These are phyloP conservation scores for Acronicta aceris DNA, from an alignment of 2,888 invertebrate genomes.

Conservation along the genomic window DNA sequence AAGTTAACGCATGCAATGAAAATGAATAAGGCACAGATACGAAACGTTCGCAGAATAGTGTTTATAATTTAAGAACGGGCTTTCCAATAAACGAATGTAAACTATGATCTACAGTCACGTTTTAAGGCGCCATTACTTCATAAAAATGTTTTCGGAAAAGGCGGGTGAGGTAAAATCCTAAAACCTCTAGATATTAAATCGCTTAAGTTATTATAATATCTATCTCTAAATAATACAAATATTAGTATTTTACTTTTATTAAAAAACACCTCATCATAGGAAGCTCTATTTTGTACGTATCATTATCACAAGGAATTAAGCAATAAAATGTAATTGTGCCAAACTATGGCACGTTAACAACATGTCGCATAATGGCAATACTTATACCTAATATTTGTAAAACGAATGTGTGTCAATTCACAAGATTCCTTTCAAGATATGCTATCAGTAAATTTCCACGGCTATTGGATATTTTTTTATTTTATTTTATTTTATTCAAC, in stretches of 20 bases:
- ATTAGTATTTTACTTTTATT: neutral
- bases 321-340: neutral
- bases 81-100: constrained; percentile 37
- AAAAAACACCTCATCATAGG: neutral
- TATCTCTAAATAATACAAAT: neutral
- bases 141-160: constrained; percentile 31
- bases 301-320: neutral
- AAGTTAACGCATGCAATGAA: neutral
- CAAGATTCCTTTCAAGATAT: constrained; percentile 23
- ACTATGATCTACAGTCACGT: constrained; percentile 14
- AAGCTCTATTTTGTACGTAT: neutral
- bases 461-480: constrained; percentile 26
- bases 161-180: constrained; percentile 16
- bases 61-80: constrained; percentile 14
- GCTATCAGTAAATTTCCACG: constrained; percentile 39
- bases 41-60: constrained; percentile 11
- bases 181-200: constrained; percentile 11
- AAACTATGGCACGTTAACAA: constrained; percentile 9
- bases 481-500: constrained; percentile 28
- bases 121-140: neutral
- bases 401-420: constrained; percentile 36
- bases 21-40: constrained; percentile 9
- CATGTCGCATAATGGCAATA: constrained; percentile 11
- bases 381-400: constrained; percentile 25
- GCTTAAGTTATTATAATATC: neutral